Evolutionary conservation across 2,888 invertebrate genomes (phyloP).

Genomic region (Peribatodes rhomboidaria): DNA sequence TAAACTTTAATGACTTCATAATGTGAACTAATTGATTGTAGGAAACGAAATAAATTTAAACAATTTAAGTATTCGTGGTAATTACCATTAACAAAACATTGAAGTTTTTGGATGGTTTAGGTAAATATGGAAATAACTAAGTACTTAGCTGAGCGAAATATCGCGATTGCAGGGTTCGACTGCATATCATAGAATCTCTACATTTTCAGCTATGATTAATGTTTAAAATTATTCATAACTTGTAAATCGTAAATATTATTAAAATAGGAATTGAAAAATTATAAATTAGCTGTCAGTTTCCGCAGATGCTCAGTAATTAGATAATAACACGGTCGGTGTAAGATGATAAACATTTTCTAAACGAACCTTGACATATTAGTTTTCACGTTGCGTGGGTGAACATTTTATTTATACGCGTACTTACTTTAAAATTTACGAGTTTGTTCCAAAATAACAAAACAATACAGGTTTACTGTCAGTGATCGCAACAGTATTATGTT

Average conservation of each 20-base stretch:
- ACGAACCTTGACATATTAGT: slow-evolving; percentile 79
- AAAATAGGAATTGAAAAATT: slow-evolving; percentile 32
- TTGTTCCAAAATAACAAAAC: slow-evolving; percentile 43
- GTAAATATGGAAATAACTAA: too few relatives aligned
- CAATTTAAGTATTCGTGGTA: neutral
- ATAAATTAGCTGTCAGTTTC: slow-evolving; percentile 56
- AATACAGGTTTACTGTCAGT: slow-evolving; percentile 29
- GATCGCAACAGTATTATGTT: slow-evolving; percentile 21
- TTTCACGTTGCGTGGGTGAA: slow-evolving; percentile 66
- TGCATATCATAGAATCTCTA: too few relatives aligned
- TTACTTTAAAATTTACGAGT: slow-evolving; percentile 45
- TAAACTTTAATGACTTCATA: neutral
- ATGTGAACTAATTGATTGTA: neutral
- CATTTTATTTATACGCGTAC: slow-evolving; percentile 63
- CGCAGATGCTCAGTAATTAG: slow-evolving; percentile 58
- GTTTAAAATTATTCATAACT: slow-evolving; percentile 30
- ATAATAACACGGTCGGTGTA: slow-evolving; percentile 64
- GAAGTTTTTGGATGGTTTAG: too few relatives aligned
- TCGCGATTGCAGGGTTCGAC: too few relatives aligned
- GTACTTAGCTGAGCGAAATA: too few relatives aligned
- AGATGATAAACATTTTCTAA: slow-evolving; percentile 66
- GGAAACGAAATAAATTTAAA: slow-evolving; percentile 38
- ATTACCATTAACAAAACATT: too few relatives aligned
- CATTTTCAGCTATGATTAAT: neutral
- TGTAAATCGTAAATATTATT: slow-evolving; percentile 4